Percentiles rank a stretch among this genome's conserved stretches.
Conservation (phyloP, 2,113 vertebrate species). For the Neodontobutis hainanensis region DNA sequence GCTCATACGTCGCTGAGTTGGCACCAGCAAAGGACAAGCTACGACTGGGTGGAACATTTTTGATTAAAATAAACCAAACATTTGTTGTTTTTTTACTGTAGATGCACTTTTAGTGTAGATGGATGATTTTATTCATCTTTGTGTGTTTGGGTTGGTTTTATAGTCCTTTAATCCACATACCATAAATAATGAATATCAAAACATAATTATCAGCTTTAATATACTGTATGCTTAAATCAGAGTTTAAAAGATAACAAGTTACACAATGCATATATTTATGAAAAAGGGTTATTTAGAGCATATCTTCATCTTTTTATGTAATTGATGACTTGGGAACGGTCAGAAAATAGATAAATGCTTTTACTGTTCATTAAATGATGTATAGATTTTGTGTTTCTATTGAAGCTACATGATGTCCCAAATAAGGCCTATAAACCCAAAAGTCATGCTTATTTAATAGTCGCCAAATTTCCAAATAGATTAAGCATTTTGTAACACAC, state of each 20-base stretch:
- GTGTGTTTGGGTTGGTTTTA: no score
- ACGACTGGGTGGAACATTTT: not conserved
- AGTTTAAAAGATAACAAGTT: not conserved
- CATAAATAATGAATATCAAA: no score
- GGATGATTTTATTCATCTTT: no score
- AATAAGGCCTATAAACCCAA: not conserved
- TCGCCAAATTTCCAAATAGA: not conserved
- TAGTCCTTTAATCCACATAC: no score
- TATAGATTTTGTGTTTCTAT: not conserved
- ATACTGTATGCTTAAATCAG: not conserved
- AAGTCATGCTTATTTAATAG: not conserved
- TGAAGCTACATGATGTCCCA: not conserved
- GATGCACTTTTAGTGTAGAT: not conserved
- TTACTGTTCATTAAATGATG: not conserved
- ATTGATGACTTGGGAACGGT: not conserved
- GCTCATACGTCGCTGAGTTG: not conserved
- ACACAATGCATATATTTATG: not conserved
- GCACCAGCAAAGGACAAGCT: not conserved
- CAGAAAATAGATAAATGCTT: not conserved
- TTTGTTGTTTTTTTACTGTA: no score
- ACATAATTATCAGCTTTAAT: no score
- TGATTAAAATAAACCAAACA: conserved; percentile 4
- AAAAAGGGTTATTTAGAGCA: not conserved
- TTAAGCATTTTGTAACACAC: not conserved
- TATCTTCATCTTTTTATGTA: not conserved